Base-by-base conservation (phyloP, 2,113 vertebrate species). In the Malurus cyaneus region DNA sequence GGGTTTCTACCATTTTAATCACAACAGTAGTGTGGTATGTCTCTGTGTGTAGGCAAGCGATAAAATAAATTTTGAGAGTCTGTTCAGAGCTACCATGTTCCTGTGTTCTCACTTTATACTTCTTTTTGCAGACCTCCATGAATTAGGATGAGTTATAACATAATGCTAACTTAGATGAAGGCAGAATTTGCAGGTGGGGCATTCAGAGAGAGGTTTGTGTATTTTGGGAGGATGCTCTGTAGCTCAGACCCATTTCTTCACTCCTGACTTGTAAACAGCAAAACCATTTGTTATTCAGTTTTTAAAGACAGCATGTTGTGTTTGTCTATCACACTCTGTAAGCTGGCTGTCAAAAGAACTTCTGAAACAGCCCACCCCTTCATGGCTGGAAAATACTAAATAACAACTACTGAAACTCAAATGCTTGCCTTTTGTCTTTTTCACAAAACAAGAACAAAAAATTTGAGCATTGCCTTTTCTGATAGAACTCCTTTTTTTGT, bases 251-350 rank as follows among this genome's bases (percentile, higher is more conserved):
- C 44, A 19, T 72, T 50, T 8, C n/a, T 87, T 82, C 85, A 73
- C 54, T 91, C 94, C 70, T 80, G 83, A 86, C 44, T 69, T 60
- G 47, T 54, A 81, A 92, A 74, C 34, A 89, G 81, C 24, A 72
- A 83, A 95, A 67, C 23, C 32, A 53, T 87, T 96, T 86, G 73
- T 92, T 94, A 81, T 81, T 91, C 82, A 36, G 66, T 93, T 97
- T 97, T 88, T 80, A 92, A 94, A 96, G 94, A 80, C 81, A 82
- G 47, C 47, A 92, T 80, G 91, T 71, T 28, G 18, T 89, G 77
- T 53, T 8, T 5, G 65, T 49, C 61, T 84, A 79, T 69, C 87
- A 83, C 12, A 46, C 31, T 81, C 34, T 69, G 18, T 65, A 85
- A 83, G 70, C 4, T 8, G 19, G 15, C 76, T 86, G 62, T 67